Percentiles rank a stretch among this genome's conserved stretches.
These are phyloP conservation scores for Syritta pipiens DNA, from an alignment of 2,888 invertebrate genomes.

Conservation along the genomic window DNA sequence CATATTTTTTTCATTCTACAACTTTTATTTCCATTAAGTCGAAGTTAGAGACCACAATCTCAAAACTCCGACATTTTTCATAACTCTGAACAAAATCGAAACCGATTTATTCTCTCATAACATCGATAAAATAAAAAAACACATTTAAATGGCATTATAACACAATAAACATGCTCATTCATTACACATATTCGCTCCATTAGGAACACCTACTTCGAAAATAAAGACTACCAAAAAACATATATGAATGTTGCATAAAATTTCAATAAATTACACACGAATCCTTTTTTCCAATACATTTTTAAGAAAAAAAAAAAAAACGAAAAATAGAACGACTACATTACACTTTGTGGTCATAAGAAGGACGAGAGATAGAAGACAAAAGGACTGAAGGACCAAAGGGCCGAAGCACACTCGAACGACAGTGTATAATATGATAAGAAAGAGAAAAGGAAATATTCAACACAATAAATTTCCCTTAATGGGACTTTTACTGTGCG, in stretches of 20 bases:
- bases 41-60: too few relatives aligned
- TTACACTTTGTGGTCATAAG: too few relatives aligned
- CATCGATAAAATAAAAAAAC: neutral
- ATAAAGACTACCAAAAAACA: neutral
- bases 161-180: conserved; percentile 31
- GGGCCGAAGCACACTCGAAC: too few relatives aligned
- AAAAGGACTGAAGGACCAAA: too few relatives aligned
- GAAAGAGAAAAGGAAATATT: neutral
- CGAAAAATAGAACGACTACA: too few relatives aligned
- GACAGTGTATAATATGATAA: too few relatives aligned
- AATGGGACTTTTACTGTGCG: conserved; percentile 51
- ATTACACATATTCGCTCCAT: conserved; percentile 8
- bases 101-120: too few relatives aligned
- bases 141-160: neutral
- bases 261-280: conserved; percentile 28
- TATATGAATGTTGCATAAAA: conserved; percentile 28
- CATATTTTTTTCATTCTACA: too few relatives aligned
- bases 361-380: neutral
- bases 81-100: too few relatives aligned
- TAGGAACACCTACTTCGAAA: neutral
- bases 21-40: too few relatives aligned
- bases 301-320: too few relatives aligned
- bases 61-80: too few relatives aligned
- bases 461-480: conserved; percentile 49
- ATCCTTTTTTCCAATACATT: conserved; percentile 15